These are phyloP conservation scores for Leptosomus discolor DNA, from an alignment of 2,113 vertebrate genomes.

Conservation along the genomic window DNA sequence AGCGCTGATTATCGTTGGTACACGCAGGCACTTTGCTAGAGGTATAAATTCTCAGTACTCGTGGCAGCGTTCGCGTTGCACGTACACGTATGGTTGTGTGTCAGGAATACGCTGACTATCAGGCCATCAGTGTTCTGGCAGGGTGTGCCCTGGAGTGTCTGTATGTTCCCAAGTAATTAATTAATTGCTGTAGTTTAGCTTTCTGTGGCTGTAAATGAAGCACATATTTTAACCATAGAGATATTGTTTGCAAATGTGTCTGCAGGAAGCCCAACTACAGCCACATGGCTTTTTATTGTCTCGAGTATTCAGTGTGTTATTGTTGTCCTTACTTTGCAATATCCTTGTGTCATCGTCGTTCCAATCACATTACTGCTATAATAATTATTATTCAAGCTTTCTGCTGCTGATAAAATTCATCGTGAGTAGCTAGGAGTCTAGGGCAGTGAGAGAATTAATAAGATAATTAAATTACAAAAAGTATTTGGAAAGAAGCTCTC, in stretches of 20 bases:
- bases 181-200: background rate
- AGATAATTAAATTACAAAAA: conserved; percentile 1
- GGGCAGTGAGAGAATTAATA: background rate
- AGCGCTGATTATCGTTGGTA: background rate
- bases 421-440: background rate
- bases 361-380: background rate
- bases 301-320: background rate
- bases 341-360: background rate
- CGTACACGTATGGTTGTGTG: background rate
- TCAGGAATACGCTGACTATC: background rate
- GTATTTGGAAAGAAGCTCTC: background rate
- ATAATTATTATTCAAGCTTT: background rate
- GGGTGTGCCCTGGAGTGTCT: background rate
- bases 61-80: background rate
- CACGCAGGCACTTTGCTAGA: background rate
- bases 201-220: background rate
- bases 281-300: background rate
- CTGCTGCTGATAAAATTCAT: background rate
- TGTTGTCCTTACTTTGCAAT: background rate
- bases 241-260: background rate
- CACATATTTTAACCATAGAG: background rate
- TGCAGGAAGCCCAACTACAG: background rate
- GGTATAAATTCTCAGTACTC: background rate
- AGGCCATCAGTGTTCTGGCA: background rate
- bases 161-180: background rate